These are phyloP conservation scores for Amblyornis subalaris DNA, from an alignment of 2,113 vertebrate genomes.

Conservation along the genomic window DNA sequence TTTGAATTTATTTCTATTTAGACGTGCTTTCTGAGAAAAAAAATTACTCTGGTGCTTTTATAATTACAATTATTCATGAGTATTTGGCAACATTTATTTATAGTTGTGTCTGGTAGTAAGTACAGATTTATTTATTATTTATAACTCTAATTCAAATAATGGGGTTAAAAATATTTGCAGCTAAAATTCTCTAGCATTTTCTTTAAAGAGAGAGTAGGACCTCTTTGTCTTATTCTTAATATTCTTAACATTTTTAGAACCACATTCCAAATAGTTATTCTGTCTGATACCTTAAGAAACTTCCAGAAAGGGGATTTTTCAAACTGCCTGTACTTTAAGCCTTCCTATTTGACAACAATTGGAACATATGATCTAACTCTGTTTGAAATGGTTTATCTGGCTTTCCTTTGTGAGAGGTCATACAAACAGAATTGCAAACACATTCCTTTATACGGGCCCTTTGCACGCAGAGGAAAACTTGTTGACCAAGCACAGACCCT, in stretches of 20 bases:
- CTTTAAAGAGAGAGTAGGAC: background rate
- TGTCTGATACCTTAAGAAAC: background rate
- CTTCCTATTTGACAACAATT: background rate
- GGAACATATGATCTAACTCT: background rate
- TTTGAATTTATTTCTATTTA: slow-evolving; percentile 42
- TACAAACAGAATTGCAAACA: background rate
- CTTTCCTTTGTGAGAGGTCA: background rate
- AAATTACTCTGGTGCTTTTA: background rate
- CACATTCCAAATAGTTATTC: background rate
- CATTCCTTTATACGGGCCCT: fast-evolving
- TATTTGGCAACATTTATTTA: slow-evolving; percentile 30
- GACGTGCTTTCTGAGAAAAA: background rate
- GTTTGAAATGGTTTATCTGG: background rate
- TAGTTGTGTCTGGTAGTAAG: background rate
- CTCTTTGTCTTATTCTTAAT: background rate
- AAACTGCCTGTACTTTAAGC: background rate
- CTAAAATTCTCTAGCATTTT: background rate
- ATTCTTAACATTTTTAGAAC: background rate
- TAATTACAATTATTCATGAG: slow-evolving; percentile 5
- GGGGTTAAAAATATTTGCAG: background rate
- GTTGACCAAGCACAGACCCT: background rate
- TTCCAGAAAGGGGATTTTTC: background rate
- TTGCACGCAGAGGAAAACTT: background rate
- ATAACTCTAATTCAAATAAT: background rate
- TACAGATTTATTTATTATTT: slow-evolving; percentile 12